Conservation (phyloP, 1,140 invertebrate genomes). For the fruit fly (Drosophila melanogaster) region Release_6_plus_ISO1_MT NT_033779.5:7976501-7977000, state of each 20-base stretch:
- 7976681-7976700: slow-evolving; percentile 66
- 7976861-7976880: slow-evolving; percentile 37
- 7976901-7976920: slow-evolving; percentile 10
- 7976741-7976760: slow-evolving; percentile 45
- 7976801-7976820: slow-evolving; percentile 11
- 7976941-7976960: slow-evolving; percentile 71
- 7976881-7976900: slow-evolving; percentile 3
- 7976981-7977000: background rate
- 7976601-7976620: slow-evolving; percentile 1
- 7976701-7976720: slow-evolving; percentile 69
- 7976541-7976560: slow-evolving; percentile 35
- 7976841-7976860: slow-evolving; percentile 15
- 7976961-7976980: slow-evolving; percentile 50
- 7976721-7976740: slow-evolving; percentile 55
- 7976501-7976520: slow-evolving; percentile 30
- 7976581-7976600: slow-evolving; percentile 38
- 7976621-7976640: background rate
- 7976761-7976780: slow-evolving; percentile 57
- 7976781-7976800: slow-evolving; percentile 56
- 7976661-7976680: slow-evolving; percentile 11
- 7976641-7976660: slow-evolving; percentile 33
- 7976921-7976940: slow-evolving; percentile 20
- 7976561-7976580: slow-evolving; percentile 31
- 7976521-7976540: slow-evolving; percentile 20
- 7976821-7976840: slow-evolving; percentile 21